These are phyloP conservation scores for Hypolimnas misippus DNA, from an alignment of 2,888 invertebrate species.

Conservation along the genomic window DNA sequence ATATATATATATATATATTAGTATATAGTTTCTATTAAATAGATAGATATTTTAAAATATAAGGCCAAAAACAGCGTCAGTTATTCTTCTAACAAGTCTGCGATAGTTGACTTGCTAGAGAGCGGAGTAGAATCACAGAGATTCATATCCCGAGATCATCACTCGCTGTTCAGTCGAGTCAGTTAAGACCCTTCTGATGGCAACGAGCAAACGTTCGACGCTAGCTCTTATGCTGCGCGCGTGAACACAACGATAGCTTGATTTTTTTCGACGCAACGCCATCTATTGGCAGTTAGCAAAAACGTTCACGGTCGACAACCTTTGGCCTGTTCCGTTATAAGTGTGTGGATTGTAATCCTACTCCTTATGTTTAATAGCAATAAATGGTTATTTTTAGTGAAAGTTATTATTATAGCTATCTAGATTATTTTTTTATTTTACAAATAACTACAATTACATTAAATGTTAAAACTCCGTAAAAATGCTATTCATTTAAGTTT, in stretches of 20 bases:
- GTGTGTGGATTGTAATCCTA: neutral
- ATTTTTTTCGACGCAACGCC: slow-evolving; percentile 47
- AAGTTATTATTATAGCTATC: no score
- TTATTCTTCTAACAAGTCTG: slow-evolving; percentile 63
- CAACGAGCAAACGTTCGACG: slow-evolving; percentile 31
- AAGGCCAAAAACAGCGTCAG: slow-evolving; percentile 78
- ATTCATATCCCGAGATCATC: slow-evolving; percentile 64
- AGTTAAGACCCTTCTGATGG: slow-evolving; percentile 79
- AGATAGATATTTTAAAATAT: no score
- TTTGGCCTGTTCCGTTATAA: neutral
- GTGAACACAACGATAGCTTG: slow-evolving; percentile 50
- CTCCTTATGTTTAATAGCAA: neutral
- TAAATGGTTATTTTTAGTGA: no score
- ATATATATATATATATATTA: no score
- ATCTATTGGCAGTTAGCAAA: slow-evolving; percentile 44
- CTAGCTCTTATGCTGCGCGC: slow-evolving; percentile 21
- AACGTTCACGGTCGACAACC: slow-evolving; percentile 5
- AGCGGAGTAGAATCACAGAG: slow-evolving; percentile 66
- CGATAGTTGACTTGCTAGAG: slow-evolving; percentile 71
- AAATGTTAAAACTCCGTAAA: no score
- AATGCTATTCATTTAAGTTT: no score
- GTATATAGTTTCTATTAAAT: no score
- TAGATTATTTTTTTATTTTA: no score
- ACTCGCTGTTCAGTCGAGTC: slow-evolving; percentile 81
- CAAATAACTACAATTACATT: no score